phyloP scores from a whole-genome alignment of 2,797 vertebrate genomes.

The Sebastolobus alascanus region DNA sequence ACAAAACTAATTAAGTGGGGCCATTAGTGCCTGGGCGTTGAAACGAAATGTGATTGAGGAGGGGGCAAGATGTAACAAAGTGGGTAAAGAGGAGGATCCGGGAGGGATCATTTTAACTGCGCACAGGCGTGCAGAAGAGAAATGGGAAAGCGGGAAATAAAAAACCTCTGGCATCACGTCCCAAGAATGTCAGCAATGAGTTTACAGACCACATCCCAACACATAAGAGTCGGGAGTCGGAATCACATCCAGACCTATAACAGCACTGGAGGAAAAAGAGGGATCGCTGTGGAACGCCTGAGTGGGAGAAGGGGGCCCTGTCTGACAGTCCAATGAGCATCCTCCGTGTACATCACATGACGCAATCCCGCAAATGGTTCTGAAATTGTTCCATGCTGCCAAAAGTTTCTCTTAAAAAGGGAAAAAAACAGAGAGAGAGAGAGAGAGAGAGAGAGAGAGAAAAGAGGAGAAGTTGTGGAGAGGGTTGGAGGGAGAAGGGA shows the following conservation, averaged over 20 bases:
- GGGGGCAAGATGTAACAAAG: slow-evolving; percentile 49
- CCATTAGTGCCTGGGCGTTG: slow-evolving; percentile 45
- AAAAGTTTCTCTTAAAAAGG: slow-evolving; percentile 68
- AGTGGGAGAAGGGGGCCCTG: slow-evolving; percentile 71
- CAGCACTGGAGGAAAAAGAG: slow-evolving; percentile 70
- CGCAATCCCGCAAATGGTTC: slow-evolving; percentile 78
- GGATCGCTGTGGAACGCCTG: slow-evolving; percentile 68
- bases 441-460: slow-evolving; percentile 16
- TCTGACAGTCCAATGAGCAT: slow-evolving; percentile 75
- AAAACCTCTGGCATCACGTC: slow-evolving; percentile 79
- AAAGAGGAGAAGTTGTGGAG: slow-evolving; percentile 18
- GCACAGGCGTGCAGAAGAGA: slow-evolving; percentile 70
- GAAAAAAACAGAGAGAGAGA: slow-evolving; percentile 17
- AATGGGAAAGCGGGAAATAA: slow-evolving; percentile 64
- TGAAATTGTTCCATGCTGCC: slow-evolving; percentile 75
- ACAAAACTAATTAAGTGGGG: slow-evolving; percentile 63
- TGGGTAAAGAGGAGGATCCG: slow-evolving; percentile 57
- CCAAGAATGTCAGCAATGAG: slow-evolving; percentile 85
- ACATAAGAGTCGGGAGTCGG: slow-evolving; percentile 76
- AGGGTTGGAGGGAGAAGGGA: slow-evolving; percentile 39
- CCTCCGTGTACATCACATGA: slow-evolving; percentile 76
- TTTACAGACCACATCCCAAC: slow-evolving; percentile 84
- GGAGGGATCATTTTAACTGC: slow-evolving; percentile 75
- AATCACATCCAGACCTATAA: slow-evolving; percentile 83
- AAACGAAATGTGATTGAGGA: slow-evolving; percentile 57